Base-by-base conservation (phyloP, 2,888 invertebrate species). In the Drosophila neonasuta region DNA sequence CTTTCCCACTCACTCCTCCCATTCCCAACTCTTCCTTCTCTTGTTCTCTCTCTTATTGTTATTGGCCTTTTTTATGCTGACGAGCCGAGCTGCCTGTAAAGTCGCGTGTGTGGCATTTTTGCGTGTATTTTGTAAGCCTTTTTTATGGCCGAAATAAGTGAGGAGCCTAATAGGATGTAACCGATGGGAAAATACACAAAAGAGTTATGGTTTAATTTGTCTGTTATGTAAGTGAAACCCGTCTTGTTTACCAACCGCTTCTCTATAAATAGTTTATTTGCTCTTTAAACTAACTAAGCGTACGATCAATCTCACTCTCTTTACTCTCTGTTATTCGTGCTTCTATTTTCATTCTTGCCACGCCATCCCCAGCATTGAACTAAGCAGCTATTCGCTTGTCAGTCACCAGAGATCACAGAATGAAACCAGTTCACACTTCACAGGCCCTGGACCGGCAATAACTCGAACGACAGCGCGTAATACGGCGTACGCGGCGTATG, bases 191-290 rank as follows among this genome's bases (percentile, higher is more conserved):
- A 80, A 70, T 69, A 67, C 68, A 69, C 73, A 71, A 73, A 56
- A 64, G 64, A 46, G 83, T 74, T 86, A 77, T 80, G 80, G 77
- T 78, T 80, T 80, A 80, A 80, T 80, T 80, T 66, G 54, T 67
- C 61, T 71, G 61, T 56, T 60, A 60, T 64, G 39, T 46, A n/a
- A 15, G 13, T 54, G 30, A 15, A 44, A 42, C 9, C 15, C 24
- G 30, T 15, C 30, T 54, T 32, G 41, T 20, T 30, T 13, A 9
- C 39, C 15, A 29, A 15, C 24, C 13, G 10, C 39, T 6, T 24
- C 36, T 15, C 8, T 41, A 41, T 41, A 15, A 13, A 13, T 41
- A 7, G 39, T 15, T 41, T 15, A 15, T 41, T 41, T 15, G 39
- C 39, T 41, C 39, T 41, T 13, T 8, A 15, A 15, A 15, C 13